Evolutionary conservation across 30 jellyfish, hydroid and myxozoan species (phyloP), one percentile per base, ranked within the genome.

Genomic region (Morbakka virulenta): DNA sequence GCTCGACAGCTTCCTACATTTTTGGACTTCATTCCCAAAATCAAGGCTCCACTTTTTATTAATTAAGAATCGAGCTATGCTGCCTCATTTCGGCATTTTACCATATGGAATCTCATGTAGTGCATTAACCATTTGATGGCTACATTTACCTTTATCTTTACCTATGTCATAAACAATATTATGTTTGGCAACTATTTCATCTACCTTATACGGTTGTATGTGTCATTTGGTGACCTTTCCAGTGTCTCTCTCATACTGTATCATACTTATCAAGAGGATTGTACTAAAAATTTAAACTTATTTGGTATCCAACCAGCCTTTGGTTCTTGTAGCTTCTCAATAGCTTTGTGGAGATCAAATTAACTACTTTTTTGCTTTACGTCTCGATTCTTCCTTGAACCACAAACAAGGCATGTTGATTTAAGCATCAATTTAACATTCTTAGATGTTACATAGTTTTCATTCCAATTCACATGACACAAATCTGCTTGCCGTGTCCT

Each of bases 351-450:
- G 28, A 36, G 29, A n/a, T 50, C 62, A 32, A 62, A 2, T 50
- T 57, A 27, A 30, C 75, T 47, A 74, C 64, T 64, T 14, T 49
- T 41, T 62, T 2, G 79, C 75, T 31, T 50, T 4, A 74, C 4
- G 32, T 50, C 50, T 49, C 53, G 47, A 26, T 62, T 74, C 79
- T 74, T 74, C 26, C 64, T 41, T 49, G 79, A 22, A 50, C 85
- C 85, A 62, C 89, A 77, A 31, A 34, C 68, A 30, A 72, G 22
- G 36, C 84, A 77, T 62, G n/a, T 17, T 24, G 81, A 66, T 53
- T 52, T 57, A 28, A 53, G 84, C 74, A 77, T 77, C 35, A 62
- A 11, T 64, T 50, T 62, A 4, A 70, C 72, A 67, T 77, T 77
- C 0, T 62, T 77, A 4, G 81, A 33, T 32, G 22, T 67, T 28